These are phyloP conservation scores for Ptychobarbus kaznakovi DNA, from an alignment of 2,797 vertebrate genomes.

Conservation along the genomic window DNA sequence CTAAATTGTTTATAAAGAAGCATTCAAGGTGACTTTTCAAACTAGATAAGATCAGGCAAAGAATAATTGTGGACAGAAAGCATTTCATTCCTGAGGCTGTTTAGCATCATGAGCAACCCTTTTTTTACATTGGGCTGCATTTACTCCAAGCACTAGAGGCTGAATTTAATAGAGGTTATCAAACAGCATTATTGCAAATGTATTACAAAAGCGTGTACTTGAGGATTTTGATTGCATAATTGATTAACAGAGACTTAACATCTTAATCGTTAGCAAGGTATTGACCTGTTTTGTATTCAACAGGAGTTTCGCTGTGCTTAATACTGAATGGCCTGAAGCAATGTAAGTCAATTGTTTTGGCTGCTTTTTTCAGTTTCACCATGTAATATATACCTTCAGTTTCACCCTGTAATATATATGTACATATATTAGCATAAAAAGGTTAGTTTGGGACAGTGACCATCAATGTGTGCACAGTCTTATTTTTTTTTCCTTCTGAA, in stretches of 20 bases:
- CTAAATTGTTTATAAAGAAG: constrained; percentile 39
- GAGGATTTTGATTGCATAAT: constrained; percentile 38
- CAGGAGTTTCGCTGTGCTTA: not conserved
- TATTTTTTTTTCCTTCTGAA: not conserved
- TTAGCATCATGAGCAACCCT: not conserved
- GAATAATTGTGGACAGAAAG: constrained; percentile 28
- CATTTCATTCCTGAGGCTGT: constrained; percentile 16
- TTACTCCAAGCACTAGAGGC: not conserved
- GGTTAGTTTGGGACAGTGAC: not conserved
- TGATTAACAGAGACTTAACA: constrained; percentile 42
- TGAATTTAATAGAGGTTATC: constrained; percentile 31
- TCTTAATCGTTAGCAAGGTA: constrained; percentile 21
- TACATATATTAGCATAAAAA: too few species aligned
- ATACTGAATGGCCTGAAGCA: not conserved
- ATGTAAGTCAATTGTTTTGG: not conserved
- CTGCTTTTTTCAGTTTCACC: not conserved
- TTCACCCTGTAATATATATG: too few species aligned
- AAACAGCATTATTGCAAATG: constrained; percentile 23
- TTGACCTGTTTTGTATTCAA: constrained; percentile 19
- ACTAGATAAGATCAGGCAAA: constrained; percentile 20
- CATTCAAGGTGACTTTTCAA: constrained; percentile 45
- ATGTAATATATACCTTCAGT: too few species aligned
- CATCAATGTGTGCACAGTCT: not conserved
- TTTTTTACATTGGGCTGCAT: constrained; percentile 12
- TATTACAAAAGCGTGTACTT: constrained; percentile 5